These are phyloP conservation scores for Platorchestia sp. DNA, from an alignment of 1,140 invertebrate genomes.

Conservation along the genomic window DNA sequence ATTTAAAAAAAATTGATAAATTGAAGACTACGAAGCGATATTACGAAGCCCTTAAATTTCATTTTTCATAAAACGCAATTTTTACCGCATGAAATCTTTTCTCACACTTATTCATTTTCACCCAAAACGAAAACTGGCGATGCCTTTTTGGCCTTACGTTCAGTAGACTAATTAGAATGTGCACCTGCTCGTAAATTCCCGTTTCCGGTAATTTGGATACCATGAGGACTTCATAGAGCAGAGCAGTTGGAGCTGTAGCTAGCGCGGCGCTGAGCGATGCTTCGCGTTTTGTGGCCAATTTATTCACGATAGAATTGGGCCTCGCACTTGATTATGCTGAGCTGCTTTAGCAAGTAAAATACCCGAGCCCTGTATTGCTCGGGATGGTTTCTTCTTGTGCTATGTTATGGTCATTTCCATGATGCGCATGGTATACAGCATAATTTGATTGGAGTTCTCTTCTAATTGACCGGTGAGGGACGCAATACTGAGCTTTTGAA, in stretches of 20 bases:
- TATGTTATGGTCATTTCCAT: background rate
- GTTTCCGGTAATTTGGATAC: background rate
- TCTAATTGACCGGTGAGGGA: background rate
- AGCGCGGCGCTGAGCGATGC: background rate
- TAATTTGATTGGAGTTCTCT: background rate
- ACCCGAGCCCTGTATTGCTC: background rate
- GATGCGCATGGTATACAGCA: background rate
- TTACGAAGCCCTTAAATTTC: too few species aligned
- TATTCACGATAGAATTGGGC: background rate
- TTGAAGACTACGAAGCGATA: too few species aligned
- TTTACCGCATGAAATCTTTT: background rate
- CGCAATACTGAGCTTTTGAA: background rate
- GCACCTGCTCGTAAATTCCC: background rate
- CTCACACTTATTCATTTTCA: background rate
- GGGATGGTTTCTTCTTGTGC: background rate
- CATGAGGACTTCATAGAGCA: background rate
- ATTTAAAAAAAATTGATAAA: too few species aligned
- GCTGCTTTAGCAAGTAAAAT: background rate
- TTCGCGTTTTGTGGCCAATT: background rate
- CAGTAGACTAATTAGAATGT: background rate
- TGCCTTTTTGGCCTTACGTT: background rate
- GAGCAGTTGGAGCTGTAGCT: background rate
- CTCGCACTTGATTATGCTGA: background rate
- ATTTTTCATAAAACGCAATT: background rate
- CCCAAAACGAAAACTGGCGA: background rate